phyloP scores from a whole-genome alignment of 2,113 vertebrate species.

The Mirza zaza region DNA sequence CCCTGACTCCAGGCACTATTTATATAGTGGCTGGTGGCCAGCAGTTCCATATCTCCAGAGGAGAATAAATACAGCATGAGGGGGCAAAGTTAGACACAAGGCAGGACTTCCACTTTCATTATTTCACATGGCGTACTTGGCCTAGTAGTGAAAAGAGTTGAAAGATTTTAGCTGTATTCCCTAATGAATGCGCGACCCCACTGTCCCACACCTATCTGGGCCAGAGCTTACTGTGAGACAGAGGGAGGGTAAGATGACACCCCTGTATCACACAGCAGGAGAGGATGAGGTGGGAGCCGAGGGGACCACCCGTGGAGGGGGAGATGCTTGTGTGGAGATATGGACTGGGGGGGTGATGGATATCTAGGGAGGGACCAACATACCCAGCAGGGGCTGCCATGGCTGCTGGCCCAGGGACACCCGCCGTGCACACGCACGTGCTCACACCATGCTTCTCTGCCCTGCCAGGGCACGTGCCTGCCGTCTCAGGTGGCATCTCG shows the following conservation, averaged over 20 bases:
- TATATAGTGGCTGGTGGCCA: constrained; percentile 13
- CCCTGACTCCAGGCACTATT: constrained; percentile 45
- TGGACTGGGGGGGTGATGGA: neutral
- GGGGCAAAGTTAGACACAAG: constrained; percentile 36
- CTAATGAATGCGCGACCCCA: neutral
- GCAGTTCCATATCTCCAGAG: neutral
- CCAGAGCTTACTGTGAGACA: constrained; percentile 7
- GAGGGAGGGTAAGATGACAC: constrained; percentile 41
- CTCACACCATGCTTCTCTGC: neutral
- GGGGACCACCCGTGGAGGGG: neutral
- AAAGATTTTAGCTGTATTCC: neutral
- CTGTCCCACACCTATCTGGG: neutral
- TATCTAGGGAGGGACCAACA: neutral
- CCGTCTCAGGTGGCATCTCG: constrained; percentile 33
- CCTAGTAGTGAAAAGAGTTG: neutral
- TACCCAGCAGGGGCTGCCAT: neutral
- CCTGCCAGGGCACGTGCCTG: neutral
- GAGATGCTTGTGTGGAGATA: neutral
- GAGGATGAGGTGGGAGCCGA: neutral
- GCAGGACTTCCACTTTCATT: constrained; percentile 28
- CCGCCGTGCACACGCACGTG: neutral
- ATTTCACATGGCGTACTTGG: neutral
- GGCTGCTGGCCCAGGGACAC: neutral
- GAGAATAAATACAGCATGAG: constrained; percentile 22
- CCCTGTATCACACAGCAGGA: constrained; percentile 33